phyloP scores from a whole-genome alignment of 2,797 vertebrate species.

The Microctenopoma stevenorrisi region DNA sequence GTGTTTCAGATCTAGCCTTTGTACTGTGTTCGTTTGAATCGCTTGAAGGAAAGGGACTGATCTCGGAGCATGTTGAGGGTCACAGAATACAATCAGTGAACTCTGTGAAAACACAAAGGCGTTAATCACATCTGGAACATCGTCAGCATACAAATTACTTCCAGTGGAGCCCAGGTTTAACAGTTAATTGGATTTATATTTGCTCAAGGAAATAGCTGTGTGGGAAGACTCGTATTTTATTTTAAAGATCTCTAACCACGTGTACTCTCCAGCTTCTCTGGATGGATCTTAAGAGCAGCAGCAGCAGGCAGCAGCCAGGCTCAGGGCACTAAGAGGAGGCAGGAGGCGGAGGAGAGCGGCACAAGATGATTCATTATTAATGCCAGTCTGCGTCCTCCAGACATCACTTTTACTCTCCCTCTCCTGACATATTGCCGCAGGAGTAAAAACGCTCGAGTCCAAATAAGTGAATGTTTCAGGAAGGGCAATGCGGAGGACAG shows the following conservation, averaged over 20 bases:
- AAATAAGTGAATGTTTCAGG: conserved; percentile 63
- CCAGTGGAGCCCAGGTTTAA: conserved; percentile 61
- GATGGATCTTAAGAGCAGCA: conserved; percentile 61
- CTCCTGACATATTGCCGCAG: conserved; percentile 49
- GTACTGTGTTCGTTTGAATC: conserved; percentile 54
- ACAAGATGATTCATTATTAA: conserved; percentile 81
- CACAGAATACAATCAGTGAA: conserved; percentile 57
- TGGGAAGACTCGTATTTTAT: conserved; percentile 28
- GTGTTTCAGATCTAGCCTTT: conserved; percentile 41
- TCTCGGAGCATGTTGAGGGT: conserved; percentile 54
- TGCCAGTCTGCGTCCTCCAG: conserved; percentile 72
- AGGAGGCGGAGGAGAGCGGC: conserved; percentile 54
- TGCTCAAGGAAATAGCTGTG: conserved; percentile 49
- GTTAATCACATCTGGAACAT: conserved; percentile 55
- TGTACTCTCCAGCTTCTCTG: conserved; percentile 46
- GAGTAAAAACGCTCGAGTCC: conserved; percentile 60
- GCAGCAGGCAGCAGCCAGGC: conserved; percentile 26
- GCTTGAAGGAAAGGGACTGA: conserved; percentile 43
- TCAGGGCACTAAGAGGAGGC: conserved; percentile 55
- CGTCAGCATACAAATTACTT: conserved; percentile 57
- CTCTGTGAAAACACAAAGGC: conserved; percentile 49
- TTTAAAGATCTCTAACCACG: conserved; percentile 22
- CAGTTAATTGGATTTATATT: conserved; percentile 77
- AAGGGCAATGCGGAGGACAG: conserved; percentile 62
- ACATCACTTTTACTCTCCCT: conserved; percentile 68